Evolutionary conservation across 1,140 invertebrate species (phyloP).

Genomic region (Bombus turneri): DNA sequence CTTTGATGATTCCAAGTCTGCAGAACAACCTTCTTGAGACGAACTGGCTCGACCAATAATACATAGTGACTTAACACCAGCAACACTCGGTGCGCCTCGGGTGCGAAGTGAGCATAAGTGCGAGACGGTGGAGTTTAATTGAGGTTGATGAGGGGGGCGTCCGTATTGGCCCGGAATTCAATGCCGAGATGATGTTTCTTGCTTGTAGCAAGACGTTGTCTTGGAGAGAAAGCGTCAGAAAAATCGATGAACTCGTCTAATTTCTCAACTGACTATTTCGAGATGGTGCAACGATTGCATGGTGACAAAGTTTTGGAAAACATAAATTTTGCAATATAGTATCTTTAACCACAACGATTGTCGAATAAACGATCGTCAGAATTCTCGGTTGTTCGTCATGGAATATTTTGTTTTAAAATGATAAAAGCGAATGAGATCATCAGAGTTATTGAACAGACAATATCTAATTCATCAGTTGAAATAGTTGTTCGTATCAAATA

Average conservation of each 20-base stretch:
- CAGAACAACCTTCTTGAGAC: slow-evolving; percentile 54
- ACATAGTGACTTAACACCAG: slow-evolving; percentile 76
- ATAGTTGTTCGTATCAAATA: not conserved
- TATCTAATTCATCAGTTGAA: not conserved
- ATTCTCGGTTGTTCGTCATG: not conserved
- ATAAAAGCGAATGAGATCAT: not conserved
- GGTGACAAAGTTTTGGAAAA: not conserved
- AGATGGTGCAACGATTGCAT: not conserved
- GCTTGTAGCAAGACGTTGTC: slow-evolving; percentile 70
- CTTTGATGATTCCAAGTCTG: slow-evolving; percentile 34
- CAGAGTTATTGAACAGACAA: not conserved
- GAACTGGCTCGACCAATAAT: slow-evolving; percentile 67
- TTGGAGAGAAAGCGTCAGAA: slow-evolving; percentile 68
- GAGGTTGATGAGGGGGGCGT: slow-evolving; percentile 83
- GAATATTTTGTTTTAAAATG: not conserved
- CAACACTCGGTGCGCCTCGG: slow-evolving; percentile 73
- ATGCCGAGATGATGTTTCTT: slow-evolving; percentile 80
- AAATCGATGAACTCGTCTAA: slow-evolving; percentile 62
- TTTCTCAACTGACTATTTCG: not conserved
- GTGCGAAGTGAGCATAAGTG: slow-evolving; percentile 79
- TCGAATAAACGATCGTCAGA: not conserved
- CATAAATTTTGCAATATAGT: not conserved
- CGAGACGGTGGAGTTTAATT: slow-evolving; percentile 82
- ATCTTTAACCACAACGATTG: not conserved
- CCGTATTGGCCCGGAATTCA: slow-evolving; percentile 83